Base-by-base conservation (phyloP, 2,797 vertebrate species). In the Agapornis canus region DNA sequence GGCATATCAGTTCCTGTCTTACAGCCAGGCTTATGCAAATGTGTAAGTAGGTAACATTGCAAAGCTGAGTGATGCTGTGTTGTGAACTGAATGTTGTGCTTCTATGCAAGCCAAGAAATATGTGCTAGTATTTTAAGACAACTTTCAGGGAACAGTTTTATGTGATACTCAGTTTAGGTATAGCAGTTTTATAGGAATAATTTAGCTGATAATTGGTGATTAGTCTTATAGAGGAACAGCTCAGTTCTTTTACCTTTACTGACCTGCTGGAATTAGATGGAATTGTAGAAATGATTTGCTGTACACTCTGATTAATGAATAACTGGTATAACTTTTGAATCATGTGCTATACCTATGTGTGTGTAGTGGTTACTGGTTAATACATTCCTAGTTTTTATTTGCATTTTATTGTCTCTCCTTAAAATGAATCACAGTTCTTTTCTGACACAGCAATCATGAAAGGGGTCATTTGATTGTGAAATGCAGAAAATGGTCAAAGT, bases 351-450 rank as follows among this genome's bases (percentile, higher is more conserved):
- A 59, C 35, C 17, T 54, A 2, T 68, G 39, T 84, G 21, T 88
- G 22, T 59, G 15, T 83, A 86, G 54, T 90, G 49, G 92, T 92
- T 96, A 95, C 86, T 95, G 80, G 91, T 95, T 96, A 95, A 92
- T 70, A 68, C 17, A 13, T 71, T 86, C 54, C 57, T 85, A 35
- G 39, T 2, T 85, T 94, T 85, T 37, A 63, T 72, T 93, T 93
- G 11, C 51, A 81, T 91, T 95, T 91, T 76, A 65, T 75, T 92
- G 48, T 6, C 40, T 78, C 14, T 85, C 32, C 35, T 94, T 65
- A 75, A 91, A 82, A 70, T 31, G 22, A 89, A 59, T 71, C 40
- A 7, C 13, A 29, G 56, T 31, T 87, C 13, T 77, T 92, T 89
- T 92, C 35, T 70, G 23, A 59, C 32, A 21, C 2, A 40, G 35